Conservation (phyloP, 2,797 vertebrate genomes). For the Brachyrhaphis roseni region DNA sequence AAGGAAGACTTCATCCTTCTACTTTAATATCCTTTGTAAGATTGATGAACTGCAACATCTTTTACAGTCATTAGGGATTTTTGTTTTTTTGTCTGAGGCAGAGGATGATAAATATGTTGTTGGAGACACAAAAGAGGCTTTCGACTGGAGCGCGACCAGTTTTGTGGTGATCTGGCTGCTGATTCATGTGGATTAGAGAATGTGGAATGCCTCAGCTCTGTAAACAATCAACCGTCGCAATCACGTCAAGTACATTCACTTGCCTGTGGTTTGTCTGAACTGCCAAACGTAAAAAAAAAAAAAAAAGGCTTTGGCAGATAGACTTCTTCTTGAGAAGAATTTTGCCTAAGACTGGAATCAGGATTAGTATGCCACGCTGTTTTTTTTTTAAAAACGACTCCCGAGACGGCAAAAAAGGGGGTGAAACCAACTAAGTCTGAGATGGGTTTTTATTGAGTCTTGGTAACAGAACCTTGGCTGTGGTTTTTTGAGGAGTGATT, state of each 20-base stretch:
- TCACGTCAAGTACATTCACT: slow-evolving; percentile 68
- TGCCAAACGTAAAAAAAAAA: slow-evolving; percentile 62
- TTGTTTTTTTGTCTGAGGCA: slow-evolving; percentile 36
- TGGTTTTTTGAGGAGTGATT: slow-evolving; percentile 49
- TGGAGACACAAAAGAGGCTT: slow-evolving; percentile 49
- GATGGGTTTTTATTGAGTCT: slow-evolving; percentile 39
- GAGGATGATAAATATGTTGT: slow-evolving; percentile 63
- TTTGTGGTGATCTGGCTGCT: slow-evolving; percentile 61
- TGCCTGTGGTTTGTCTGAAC: slow-evolving; percentile 64
- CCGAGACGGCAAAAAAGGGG: slow-evolving; percentile 13
- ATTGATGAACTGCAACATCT: slow-evolving; percentile 38
- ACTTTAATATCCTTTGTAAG: slow-evolving; percentile 8
- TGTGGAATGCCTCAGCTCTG: slow-evolving; percentile 68
- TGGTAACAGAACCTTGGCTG: slow-evolving; percentile 44
- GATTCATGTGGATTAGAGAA: slow-evolving; percentile 67
- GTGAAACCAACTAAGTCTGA: slow-evolving; percentile 48
- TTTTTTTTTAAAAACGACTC: slow-evolving; percentile 21
- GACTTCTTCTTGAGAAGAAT: slow-evolving; percentile 15
- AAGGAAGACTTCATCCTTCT: slow-evolving; percentile 16
- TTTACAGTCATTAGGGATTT: slow-evolving; percentile 23
- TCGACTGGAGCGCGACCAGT: slow-evolving; percentile 54
- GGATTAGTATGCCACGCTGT: slow-evolving; percentile 45
- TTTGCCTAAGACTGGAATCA: slow-evolving; percentile 42
- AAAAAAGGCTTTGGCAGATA: slow-evolving; percentile 69
- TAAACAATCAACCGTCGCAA: slow-evolving; percentile 73